A percentile compares a stretch with the other conserved stretches of the same genome.
Evolutionary conservation across 2,888 invertebrate species (phyloP).

Genomic region (Laothoe populi): DNA sequence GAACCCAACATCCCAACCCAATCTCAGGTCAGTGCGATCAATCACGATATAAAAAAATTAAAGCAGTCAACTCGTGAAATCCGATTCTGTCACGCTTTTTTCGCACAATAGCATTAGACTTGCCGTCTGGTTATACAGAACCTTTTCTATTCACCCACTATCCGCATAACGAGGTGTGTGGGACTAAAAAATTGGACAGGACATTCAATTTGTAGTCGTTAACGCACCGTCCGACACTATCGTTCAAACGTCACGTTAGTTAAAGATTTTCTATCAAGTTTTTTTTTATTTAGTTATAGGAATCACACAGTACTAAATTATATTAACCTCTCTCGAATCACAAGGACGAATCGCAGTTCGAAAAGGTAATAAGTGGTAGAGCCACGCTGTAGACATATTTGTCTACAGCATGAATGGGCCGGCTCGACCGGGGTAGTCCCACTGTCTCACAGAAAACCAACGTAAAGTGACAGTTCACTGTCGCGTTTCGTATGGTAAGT

Average conservation of each 20-base stretch:
- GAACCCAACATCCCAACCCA: not conserved
- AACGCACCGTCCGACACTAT: slow-evolving; percentile 55
- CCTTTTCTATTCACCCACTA: slow-evolving; percentile 48
- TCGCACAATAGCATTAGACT: slow-evolving; percentile 47
- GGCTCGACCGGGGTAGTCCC: no score
- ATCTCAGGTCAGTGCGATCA: slow-evolving; percentile 39
- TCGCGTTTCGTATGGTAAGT: no score
- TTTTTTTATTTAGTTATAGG: not conserved
- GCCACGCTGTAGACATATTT: no score
- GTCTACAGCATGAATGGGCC: no score
- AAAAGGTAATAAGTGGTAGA: no score
- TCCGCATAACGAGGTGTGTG: slow-evolving; percentile 60
- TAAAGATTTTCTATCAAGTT: slow-evolving; percentile 32
- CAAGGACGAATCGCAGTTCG: no score
- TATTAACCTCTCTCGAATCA: no score
- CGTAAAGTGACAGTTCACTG: no score
- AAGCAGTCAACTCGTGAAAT: slow-evolving; percentile 54
- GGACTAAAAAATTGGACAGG: slow-evolving; percentile 54
- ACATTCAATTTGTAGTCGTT: slow-evolving; percentile 72
- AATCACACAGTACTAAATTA: no score
- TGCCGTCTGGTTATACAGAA: slow-evolving; percentile 48
- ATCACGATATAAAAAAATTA: slow-evolving; percentile 52
- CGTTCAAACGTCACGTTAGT: slow-evolving; percentile 58
- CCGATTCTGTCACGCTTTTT: slow-evolving; percentile 66
- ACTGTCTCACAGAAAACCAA: no score